These are phyloP conservation scores for Erpobdella octoculata DNA, from an alignment of 2,888 invertebrate species.

Conservation along the genomic window DNA sequence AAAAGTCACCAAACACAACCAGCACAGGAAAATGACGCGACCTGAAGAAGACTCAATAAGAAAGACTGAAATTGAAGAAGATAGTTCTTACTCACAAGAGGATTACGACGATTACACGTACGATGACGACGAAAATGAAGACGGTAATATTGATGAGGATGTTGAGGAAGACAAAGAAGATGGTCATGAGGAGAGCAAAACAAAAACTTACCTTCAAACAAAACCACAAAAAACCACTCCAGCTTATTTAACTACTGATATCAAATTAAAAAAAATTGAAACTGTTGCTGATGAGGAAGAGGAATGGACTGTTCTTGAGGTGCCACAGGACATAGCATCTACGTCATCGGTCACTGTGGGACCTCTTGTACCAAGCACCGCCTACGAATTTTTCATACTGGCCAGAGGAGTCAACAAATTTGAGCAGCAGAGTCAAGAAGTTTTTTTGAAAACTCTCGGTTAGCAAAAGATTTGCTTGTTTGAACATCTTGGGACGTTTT, in stretches of 20 bases:
- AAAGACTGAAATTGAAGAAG: neutral
- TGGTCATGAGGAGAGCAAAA: neutral
- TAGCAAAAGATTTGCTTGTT: neutral
- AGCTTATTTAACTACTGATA: too few relatives aligned
- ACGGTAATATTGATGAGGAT: slow-evolving; percentile 9
- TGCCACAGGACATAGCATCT: neutral
- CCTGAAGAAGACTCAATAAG: too few relatives aligned
- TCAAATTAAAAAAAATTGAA: too few relatives aligned
- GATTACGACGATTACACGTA: slow-evolving; percentile 5
- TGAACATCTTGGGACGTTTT: neutral
- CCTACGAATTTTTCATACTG: neutral
- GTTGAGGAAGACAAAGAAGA: neutral
- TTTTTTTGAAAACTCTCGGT: neutral
- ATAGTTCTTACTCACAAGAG: neutral
- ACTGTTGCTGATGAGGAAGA: too few relatives aligned
- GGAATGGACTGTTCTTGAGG: neutral
- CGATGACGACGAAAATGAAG: slow-evolving; percentile 5
- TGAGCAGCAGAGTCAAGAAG: neutral
- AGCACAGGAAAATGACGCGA: too few relatives aligned
- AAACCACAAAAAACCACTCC: too few relatives aligned
- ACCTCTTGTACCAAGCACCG: neutral
- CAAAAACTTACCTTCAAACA: too few relatives aligned
- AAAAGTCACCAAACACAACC: too few relatives aligned
- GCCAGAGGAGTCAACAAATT: neutral
- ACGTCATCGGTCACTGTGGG: neutral